Evolutionary conservation across 2,113 vertebrate genomes (phyloP).

Genomic region (Ranitomeya variabilis): DNA sequence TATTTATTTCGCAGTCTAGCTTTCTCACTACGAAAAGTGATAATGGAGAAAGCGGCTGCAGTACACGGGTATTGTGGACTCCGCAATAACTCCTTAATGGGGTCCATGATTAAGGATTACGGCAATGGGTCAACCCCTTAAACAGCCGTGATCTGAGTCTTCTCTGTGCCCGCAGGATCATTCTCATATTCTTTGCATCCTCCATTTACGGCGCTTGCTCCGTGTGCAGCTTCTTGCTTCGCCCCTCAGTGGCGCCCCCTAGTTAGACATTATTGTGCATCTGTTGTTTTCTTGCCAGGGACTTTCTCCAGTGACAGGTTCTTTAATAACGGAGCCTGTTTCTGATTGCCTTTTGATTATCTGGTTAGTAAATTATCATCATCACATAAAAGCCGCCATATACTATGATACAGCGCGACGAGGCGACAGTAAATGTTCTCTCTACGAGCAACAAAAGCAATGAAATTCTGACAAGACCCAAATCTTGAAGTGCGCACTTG

Average conservation of each 20-base stretch:
- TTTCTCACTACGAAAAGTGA: background rate
- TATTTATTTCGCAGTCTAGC: background rate
- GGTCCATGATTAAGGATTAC: too few species aligned
- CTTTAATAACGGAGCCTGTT: background rate
- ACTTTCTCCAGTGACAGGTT: background rate
- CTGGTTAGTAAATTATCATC: background rate
- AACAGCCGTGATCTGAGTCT: too few species aligned
- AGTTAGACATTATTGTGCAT: background rate
- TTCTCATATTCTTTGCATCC: too few species aligned
- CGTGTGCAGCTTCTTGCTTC: background rate
- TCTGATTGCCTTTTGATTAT: background rate
- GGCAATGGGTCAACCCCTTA: too few species aligned
- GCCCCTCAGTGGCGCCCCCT: background rate
- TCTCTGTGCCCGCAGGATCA: too few species aligned
- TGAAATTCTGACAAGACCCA: slow-evolving; percentile 31
- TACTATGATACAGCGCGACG: background rate
- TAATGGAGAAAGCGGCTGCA: background rate
- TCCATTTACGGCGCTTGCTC: background rate
- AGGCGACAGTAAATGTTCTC: background rate
- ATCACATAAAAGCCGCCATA: background rate
- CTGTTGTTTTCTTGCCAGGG: background rate
- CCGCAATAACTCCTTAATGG: too few species aligned
- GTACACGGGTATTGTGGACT: too few species aligned
- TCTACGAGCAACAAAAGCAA: slow-evolving; percentile 14
- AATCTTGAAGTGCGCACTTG: slow-evolving; percentile 14